A percentile compares a stretch with the other conserved stretches of the same genome.
Evolutionary conservation across 2,888 invertebrate genomes (phyloP).

Genomic region (Synanthedon andrenaeformis): DNA sequence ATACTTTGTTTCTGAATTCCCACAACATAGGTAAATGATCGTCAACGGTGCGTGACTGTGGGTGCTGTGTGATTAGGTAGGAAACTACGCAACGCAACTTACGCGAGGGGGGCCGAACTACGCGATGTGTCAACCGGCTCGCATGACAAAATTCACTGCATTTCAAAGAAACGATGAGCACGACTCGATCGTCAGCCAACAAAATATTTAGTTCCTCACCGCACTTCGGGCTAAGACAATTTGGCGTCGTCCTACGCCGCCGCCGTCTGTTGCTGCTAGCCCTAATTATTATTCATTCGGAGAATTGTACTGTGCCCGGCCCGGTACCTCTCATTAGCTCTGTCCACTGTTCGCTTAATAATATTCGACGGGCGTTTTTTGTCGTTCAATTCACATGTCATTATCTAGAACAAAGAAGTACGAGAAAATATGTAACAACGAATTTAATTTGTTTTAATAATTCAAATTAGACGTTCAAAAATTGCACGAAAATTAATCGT

Average conservation of each 20-base stretch:
- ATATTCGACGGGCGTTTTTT: too few relatives aligned
- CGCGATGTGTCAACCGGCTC: conserved; percentile 40
- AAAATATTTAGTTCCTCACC: conserved; percentile 8
- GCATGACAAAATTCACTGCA: conserved; percentile 37
- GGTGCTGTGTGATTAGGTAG: conserved; percentile 1
- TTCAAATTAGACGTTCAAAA: too few relatives aligned
- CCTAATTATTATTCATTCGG: conserved; percentile 30
- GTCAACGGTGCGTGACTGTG: conserved; percentile 51
- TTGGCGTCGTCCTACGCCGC: conserved; percentile 18
- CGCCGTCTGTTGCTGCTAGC: conserved; percentile 14
- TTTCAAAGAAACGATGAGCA: conserved; percentile 32
- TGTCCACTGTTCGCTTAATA: background rate
- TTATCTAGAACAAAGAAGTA: too few relatives aligned
- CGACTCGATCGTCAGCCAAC: conserved; percentile 5
- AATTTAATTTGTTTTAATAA: too few relatives aligned
- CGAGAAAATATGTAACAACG: too few relatives aligned
- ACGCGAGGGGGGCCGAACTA: conserved; percentile 22
- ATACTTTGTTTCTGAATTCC: conserved; percentile 17
- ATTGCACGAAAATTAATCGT: too few relatives aligned
- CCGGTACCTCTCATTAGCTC: conserved; percentile 20
- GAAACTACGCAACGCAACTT: background rate
- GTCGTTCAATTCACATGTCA: too few relatives aligned
- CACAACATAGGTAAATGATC: conserved; percentile 36
- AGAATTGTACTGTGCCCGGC: conserved; percentile 16
- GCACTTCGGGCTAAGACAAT: conserved; percentile 26